These are phyloP conservation scores for Macrotrachela quadricornifera DNA, from an alignment of 1,140 invertebrate species.

Conservation along the genomic window DNA sequence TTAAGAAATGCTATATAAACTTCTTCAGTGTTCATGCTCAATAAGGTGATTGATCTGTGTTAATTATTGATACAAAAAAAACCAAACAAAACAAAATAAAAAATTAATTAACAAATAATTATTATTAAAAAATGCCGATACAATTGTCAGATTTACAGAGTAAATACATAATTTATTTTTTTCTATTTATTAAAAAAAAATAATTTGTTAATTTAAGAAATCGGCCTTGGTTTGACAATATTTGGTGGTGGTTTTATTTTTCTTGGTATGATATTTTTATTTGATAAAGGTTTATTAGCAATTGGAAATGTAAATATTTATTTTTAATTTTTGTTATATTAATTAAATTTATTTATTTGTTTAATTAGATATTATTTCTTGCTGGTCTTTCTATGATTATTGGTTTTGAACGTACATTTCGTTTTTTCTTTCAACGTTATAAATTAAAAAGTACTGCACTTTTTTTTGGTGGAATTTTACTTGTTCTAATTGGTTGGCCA, in stretches of 20 bases:
- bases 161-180: no score
- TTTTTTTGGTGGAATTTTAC: conserved; percentile 78
- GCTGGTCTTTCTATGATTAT: conserved; percentile 82
- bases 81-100: no score
- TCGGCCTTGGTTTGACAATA: conserved; percentile 80
- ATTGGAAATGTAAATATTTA: conserved; percentile 74
- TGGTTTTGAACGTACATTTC: conserved; percentile 73
- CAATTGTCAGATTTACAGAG: no score
- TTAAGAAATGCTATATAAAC: no score
- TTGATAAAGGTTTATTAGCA: conserved; percentile 89
- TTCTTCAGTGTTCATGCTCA: no score
- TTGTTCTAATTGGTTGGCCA: conserved; percentile 87
- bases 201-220: conserved; percentile 44
- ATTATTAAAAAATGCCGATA: no score
- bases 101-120: no score
- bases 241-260: conserved; percentile 90
- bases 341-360: no score
- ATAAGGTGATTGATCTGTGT: no score
- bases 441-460: conserved; percentile 73
- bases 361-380: conserved; percentile 68
- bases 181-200: no score
- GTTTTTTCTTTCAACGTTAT: conserved; percentile 93
- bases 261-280: conserved; percentile 73
- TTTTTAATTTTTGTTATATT: no score
- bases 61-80: no score